phyloP scores from a whole-genome alignment of 2,113 vertebrate genomes.

The Cepphus grylle region DNA sequence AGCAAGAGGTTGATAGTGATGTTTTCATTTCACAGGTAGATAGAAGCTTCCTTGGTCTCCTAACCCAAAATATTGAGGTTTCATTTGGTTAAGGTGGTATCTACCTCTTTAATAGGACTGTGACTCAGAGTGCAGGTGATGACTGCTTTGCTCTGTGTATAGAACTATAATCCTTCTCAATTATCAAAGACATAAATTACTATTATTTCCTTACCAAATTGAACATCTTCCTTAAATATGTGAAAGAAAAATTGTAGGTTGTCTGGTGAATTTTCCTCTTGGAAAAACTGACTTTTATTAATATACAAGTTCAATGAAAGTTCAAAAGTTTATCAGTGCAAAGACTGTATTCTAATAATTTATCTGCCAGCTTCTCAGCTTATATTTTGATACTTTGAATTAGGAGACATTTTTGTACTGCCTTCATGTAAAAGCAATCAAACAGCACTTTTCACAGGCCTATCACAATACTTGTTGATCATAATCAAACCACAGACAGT shows the following conservation, averaged over 20 bases:
- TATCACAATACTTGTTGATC: constrained; percentile 63
- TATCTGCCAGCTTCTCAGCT: constrained; percentile 45
- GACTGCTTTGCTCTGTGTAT: constrained; percentile 65
- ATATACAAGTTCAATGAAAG: constrained; percentile 76
- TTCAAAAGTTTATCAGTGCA: constrained; percentile 75
- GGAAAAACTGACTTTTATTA: constrained; percentile 73
- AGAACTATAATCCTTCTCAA: constrained; percentile 76
- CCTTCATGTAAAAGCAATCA: constrained; percentile 61
- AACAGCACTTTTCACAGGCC: constrained; percentile 51
- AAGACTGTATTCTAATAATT: constrained; percentile 69
- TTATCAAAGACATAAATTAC: constrained; percentile 80
- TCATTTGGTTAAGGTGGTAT: constrained; percentile 57
- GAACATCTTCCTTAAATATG: constrained; percentile 70
- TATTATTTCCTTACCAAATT: constrained; percentile 77
- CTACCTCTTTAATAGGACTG: constrained; percentile 59
- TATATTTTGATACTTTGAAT: constrained; percentile 50
- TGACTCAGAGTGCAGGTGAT: constrained; percentile 67
- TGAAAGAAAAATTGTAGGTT: constrained; percentile 81
- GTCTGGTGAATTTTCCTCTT: constrained; percentile 75
- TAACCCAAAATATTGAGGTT: constrained; percentile 22
- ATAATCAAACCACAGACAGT: constrained; percentile 47
- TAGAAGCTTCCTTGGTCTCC: constrained; percentile 31
- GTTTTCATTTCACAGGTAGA: constrained; percentile 22
- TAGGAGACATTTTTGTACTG: constrained; percentile 39
- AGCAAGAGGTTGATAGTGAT: neutral